phyloP scores from a whole-genome alignment of 64 coral and sea anemone species.

The Cladopsammia gracilis region DNA sequence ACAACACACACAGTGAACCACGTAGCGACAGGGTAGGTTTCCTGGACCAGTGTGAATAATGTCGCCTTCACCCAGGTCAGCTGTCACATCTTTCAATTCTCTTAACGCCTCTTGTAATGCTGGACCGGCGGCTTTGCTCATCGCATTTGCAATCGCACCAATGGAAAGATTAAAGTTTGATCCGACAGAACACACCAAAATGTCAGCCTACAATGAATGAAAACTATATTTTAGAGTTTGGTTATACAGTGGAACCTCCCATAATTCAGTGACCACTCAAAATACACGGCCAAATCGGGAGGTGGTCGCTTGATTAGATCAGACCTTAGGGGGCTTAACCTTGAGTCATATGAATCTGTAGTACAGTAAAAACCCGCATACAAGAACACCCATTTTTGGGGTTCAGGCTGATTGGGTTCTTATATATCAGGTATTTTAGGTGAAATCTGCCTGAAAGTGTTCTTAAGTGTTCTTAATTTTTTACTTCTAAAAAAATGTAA shows the following conservation, averaged over 20 bases:
- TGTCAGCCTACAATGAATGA: background rate
- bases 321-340: too few species aligned
- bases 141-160: slow-evolving; percentile 44
- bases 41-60: background rate
- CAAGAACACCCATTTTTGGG: slow-evolving; percentile 75
- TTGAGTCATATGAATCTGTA: too few species aligned
- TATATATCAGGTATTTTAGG: slow-evolving; percentile 80
- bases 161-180: slow-evolving; percentile 12
- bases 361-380: slow-evolving; percentile 81
- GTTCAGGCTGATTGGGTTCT: slow-evolving; percentile 67
- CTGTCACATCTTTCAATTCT: background rate
- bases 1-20: slow-evolving; percentile 29
- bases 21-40: slow-evolving; percentile 23
- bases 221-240: background rate
- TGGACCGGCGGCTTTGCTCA: slow-evolving; percentile 41
- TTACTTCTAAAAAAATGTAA: slow-evolving; percentile 42
- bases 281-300: too few species aligned
- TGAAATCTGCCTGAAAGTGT: slow-evolving; percentile 84
- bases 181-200: slow-evolving; percentile 26
- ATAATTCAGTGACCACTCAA: too few species aligned
- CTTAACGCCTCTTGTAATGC: background rate
- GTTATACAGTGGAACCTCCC: too few species aligned
- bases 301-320: too few species aligned
- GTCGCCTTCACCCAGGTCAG: background rate
- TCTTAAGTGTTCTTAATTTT: slow-evolving; percentile 67